Percentiles rank a stretch among this genome's conserved stretches.
Conservation (phyloP, 2,113 vertebrate species). For the Tympanuchus pallidicinctus region DNA sequence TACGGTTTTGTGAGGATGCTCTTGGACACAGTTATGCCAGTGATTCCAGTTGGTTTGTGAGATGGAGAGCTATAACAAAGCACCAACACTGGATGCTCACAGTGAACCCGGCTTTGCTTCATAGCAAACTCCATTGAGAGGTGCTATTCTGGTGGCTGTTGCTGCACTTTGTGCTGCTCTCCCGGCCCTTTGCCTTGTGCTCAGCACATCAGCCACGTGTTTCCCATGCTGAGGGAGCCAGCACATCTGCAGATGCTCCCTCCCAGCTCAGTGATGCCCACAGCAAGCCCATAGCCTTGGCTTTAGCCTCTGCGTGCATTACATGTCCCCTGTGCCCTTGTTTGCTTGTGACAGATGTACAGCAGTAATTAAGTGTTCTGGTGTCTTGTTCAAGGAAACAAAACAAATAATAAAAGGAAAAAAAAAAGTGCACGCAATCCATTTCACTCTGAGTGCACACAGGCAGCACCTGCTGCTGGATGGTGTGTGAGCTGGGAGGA, state of each 20-base stretch:
- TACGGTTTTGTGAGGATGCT: background rate
- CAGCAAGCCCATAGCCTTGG: background rate
- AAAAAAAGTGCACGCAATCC: background rate
- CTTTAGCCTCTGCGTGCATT: too few relatives aligned
- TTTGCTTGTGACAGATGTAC: background rate
- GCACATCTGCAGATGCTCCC: background rate
- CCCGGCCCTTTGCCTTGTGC: background rate
- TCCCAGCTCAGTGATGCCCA: background rate
- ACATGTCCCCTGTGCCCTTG: background rate
- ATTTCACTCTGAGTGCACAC: background rate
- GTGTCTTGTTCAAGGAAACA: background rate
- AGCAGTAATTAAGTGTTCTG: accelerated
- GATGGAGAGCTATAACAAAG: background rate
- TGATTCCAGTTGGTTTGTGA: background rate
- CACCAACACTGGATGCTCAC: accelerated
- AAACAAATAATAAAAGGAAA: background rate
- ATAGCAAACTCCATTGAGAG: background rate
- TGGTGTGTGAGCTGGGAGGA: background rate
- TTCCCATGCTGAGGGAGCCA: background rate
- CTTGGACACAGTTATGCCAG: background rate
- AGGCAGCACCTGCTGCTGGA: background rate
- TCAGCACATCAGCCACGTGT: background rate
- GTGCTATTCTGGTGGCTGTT: background rate
- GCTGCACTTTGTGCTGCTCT: background rate
- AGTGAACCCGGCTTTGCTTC: background rate